A percentile compares a stretch with the other conserved stretches of the same genome.
Conservation (phyloP, 2,888 invertebrate genomes). For the Oegoconia quadripuncta region DNA sequence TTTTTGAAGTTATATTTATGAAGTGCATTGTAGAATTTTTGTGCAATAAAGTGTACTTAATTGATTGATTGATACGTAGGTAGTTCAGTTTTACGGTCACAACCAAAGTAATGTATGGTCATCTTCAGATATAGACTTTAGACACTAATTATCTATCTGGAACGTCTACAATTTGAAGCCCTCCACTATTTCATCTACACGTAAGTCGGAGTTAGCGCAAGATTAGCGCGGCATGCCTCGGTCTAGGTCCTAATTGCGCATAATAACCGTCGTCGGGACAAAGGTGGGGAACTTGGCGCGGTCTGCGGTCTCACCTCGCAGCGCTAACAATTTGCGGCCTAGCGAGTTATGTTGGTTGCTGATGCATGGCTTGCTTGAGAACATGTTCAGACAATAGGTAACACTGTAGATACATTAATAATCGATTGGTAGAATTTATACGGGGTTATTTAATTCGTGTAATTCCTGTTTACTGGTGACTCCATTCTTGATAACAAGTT, state of each 20-base stretch:
- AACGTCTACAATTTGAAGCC: no score
- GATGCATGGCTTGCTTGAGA: slow-evolving; percentile 19
- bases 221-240: slow-evolving; percentile 58
- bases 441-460: background rate
- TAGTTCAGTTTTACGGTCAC: no score
- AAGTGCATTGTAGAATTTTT: no score
- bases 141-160: no score
- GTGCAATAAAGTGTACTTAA: no score
- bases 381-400: background rate
- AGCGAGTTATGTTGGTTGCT: slow-evolving; percentile 42
- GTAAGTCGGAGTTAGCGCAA: slow-evolving; percentile 46
- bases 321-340: slow-evolving; percentile 61
- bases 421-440: background rate
- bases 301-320: slow-evolving; percentile 49
- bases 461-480: no score
- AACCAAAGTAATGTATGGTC: no score
- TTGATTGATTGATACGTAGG: no score
- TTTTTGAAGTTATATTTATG: no score
- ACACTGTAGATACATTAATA: background rate
- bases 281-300: slow-evolving; percentile 36
- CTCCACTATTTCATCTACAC: slow-evolving; percentile 27
- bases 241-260: slow-evolving; percentile 65
- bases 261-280: slow-evolving; percentile 59
- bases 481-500: no score
- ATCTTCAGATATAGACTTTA: no score